phyloP scores from a whole-genome alignment of 2,113 vertebrate species.

The Dicaeum eximium region DNA sequence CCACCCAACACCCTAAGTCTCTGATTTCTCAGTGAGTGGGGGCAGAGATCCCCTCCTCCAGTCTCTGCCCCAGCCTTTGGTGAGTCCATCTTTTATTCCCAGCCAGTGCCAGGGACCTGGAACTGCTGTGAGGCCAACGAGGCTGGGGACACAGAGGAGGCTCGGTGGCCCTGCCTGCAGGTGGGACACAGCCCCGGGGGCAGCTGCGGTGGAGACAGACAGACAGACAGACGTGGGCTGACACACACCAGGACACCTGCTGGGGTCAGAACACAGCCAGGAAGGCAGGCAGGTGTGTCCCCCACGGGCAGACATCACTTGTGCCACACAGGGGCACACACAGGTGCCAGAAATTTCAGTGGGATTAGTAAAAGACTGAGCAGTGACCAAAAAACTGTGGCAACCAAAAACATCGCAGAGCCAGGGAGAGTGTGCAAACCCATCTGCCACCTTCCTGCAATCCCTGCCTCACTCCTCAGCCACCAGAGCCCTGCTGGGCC shows the following conservation, averaged over 20 bases:
- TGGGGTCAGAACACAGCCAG: rapidly evolving
- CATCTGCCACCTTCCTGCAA: background rate
- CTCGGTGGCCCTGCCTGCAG: background rate
- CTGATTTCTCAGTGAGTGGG: background rate
- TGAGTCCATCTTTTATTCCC: background rate
- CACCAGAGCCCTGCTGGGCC: background rate
- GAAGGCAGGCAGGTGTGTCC: background rate
- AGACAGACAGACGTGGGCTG: background rate
- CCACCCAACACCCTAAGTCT: background rate
- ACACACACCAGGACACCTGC: background rate
- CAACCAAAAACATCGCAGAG: background rate
- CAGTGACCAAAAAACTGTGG: background rate
- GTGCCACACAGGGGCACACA: background rate
- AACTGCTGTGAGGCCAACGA: background rate
- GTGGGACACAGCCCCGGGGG: background rate
- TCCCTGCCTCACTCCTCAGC: background rate
- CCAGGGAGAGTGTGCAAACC: background rate
- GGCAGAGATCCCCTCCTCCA: background rate
- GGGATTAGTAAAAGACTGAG: background rate
- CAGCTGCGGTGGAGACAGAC: background rate
- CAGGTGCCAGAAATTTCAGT: background rate
- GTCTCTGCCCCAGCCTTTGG: background rate
- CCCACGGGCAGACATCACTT: no score
- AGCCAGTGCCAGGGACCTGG: background rate
- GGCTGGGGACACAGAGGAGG: background rate